These are phyloP conservation scores for Aporophyla lueneburgensis DNA, from an alignment of 2,888 invertebrate genomes.

Conservation along the genomic window DNA sequence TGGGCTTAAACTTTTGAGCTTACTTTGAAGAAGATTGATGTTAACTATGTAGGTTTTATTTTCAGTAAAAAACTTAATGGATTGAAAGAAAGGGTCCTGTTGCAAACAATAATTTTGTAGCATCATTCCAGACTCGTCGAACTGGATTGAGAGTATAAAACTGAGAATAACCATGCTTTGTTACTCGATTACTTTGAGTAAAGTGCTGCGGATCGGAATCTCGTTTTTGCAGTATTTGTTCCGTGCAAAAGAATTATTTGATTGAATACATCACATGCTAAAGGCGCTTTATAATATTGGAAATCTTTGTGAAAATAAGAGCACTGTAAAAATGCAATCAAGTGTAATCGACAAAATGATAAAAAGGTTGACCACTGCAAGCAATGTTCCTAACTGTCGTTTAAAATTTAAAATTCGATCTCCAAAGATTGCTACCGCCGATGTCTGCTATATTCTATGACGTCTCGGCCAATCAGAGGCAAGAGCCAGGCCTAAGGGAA, in stretches of 20 bases:
- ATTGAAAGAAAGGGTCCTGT: slow-evolving; percentile 28
- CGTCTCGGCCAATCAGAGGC: slow-evolving; percentile 36
- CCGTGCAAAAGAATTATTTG: slow-evolving; percentile 12
- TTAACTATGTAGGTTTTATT: neutral
- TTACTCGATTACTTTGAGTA: slow-evolving; percentile 42
- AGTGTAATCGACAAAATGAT: neutral
- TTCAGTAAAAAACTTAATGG: slow-evolving; percentile 12
- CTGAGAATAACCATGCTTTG: slow-evolving; percentile 37
- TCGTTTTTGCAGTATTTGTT: slow-evolving; percentile 9
- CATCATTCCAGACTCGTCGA: slow-evolving; percentile 26
- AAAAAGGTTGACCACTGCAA: neutral
- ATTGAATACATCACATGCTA: neutral
- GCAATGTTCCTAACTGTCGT: neutral
- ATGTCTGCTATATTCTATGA: slow-evolving; percentile 43
- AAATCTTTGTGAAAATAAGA: neutral
- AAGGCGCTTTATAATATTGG: neutral
- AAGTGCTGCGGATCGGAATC: slow-evolving; percentile 19
- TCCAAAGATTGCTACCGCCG: slow-evolving; percentile 27
- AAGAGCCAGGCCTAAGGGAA: slow-evolving; percentile 64
- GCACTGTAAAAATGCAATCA: neutral
- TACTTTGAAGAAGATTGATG: slow-evolving; percentile 30
- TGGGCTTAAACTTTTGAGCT: slow-evolving; percentile 23
- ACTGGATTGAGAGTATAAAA: slow-evolving; percentile 52
- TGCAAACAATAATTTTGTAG: slow-evolving; percentile 29
- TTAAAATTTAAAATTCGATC: slow-evolving; percentile 21